These are phyloP conservation scores for Merluccius polli DNA, from an alignment of 2,797 vertebrate species.

Conservation along the genomic window DNA sequence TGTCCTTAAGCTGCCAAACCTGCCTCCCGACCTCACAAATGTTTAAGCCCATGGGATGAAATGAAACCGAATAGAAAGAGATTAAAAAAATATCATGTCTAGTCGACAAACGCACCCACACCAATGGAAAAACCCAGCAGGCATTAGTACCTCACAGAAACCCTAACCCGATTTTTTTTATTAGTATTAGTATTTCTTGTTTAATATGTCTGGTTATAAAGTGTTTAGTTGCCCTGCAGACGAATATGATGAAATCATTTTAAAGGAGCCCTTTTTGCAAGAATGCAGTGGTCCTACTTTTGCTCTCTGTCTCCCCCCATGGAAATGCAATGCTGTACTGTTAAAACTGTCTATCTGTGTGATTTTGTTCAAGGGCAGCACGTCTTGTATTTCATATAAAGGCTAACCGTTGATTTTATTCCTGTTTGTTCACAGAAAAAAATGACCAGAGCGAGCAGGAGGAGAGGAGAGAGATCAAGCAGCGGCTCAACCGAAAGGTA, in stretches of 20 bases:
- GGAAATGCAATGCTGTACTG: background rate
- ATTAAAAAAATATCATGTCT: constrained; percentile 19
- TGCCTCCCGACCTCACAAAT: background rate
- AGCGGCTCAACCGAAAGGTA: constrained; percentile 95
- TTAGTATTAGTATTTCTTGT: too few relatives aligned
- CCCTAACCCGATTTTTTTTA: too few relatives aligned
- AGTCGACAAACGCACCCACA: background rate
- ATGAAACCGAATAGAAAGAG: background rate
- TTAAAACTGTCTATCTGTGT: background rate
- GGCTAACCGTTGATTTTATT: constrained; percentile 19
- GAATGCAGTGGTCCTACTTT: background rate
- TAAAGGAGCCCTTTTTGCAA: background rate
- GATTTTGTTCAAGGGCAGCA: background rate
- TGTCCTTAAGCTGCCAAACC: constrained; percentile 10
- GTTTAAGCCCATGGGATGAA: background rate
- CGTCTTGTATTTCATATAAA: background rate
- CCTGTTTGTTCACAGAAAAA: constrained; percentile 76
- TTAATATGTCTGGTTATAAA: too few relatives aligned
- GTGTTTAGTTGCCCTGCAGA: background rate
- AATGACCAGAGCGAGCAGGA: constrained; percentile 96
- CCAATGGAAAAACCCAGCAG: background rate
- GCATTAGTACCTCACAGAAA: background rate
- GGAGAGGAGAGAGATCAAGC: constrained; percentile 94
- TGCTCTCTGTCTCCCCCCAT: background rate
- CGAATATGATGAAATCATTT: background rate